Evolutionary conservation across 2,888 invertebrate species (phyloP), one percentile per base, ranked within the genome.

Genomic region (Macrosiphum euphorbiae): DNA sequence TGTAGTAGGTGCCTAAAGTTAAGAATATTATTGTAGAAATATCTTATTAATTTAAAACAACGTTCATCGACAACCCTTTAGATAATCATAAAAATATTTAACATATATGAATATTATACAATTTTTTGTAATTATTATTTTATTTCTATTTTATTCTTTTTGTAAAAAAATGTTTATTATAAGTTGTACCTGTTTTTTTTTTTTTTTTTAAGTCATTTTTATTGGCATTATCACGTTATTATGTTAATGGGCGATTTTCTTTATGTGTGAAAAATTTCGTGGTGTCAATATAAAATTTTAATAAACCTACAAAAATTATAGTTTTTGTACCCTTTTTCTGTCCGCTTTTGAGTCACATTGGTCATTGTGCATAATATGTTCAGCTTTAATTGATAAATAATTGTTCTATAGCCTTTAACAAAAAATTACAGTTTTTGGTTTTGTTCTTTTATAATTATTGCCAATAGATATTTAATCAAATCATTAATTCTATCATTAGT

Each of bases 121-220:
- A 52, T 5, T 93, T 89, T 92, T 93, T 93, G 89, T 93, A 93
- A 90, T 93, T 89, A 89, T 93, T 93, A 85, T 89, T 85, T 85
- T 85, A 44, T 44, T 91, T 47, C 35, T 61, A 90, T 52, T 92
- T 87, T 47, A 58, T 92, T 67, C 16, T 92, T 92, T 93, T 93
- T 93, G 84, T 85, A 93, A 93, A 92, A 90, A 92, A 89, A 58
- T 84, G 78, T 92, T 89, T 58, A 88, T 92, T 88, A 20, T 89
- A 89, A 85, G 84, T 89, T 93, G 26, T 58, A 55, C 35, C 47
- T 92, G 52, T 88, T 92, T 92, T 87, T 52, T 90, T 44, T 52
- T 90, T 44, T 90, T 67, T 78, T 47, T 91, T 85, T 55, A 35
- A 61, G 47, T 91, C 28, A 35, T 90, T 90, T 91, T 87, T 92